These are phyloP conservation scores for Sphenodon punctatus DNA, from an alignment of 2,797 vertebrate species.

Conservation along the genomic window DNA sequence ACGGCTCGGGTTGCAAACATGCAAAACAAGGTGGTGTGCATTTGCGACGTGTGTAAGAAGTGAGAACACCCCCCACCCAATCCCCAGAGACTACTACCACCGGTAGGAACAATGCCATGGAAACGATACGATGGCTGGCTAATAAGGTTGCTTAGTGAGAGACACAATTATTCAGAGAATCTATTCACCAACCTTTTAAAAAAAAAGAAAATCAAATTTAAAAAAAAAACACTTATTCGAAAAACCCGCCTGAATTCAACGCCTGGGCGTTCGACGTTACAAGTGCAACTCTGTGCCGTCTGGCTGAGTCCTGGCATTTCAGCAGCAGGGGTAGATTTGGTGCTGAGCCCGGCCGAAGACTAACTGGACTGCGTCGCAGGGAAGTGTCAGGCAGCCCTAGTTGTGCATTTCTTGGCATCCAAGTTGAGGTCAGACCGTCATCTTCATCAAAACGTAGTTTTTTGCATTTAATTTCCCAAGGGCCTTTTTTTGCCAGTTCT, in stretches of 20 bases:
- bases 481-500: background rate
- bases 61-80: too few relatives aligned
- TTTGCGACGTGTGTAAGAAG: too few relatives aligned
- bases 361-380: background rate
- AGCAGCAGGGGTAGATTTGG: accelerated
- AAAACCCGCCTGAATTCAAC: background rate
- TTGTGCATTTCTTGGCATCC: slow-evolving; percentile 24
- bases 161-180: background rate
- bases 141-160: background rate
- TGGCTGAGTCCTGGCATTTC: background rate
- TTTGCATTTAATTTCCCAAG: slow-evolving; percentile 37
- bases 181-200: background rate
- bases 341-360: background rate
- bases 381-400: slow-evolving; percentile 26
- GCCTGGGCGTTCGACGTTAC: background rate
- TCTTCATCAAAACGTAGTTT: slow-evolving; percentile 6
- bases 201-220: background rate
- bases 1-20: too few relatives aligned
- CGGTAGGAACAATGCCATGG: too few relatives aligned
- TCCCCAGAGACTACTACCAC: too few relatives aligned
- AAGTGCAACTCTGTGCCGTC: background rate
- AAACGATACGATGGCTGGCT: too few relatives aligned
- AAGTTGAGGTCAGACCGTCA: background rate
- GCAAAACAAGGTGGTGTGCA: too few relatives aligned
- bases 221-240: background rate